A percentile compares a stretch with the other conserved stretches of the same genome.
phyloP scores from a whole-genome alignment of 2,888 invertebrate species.

The Hemaris fuciformis region DNA sequence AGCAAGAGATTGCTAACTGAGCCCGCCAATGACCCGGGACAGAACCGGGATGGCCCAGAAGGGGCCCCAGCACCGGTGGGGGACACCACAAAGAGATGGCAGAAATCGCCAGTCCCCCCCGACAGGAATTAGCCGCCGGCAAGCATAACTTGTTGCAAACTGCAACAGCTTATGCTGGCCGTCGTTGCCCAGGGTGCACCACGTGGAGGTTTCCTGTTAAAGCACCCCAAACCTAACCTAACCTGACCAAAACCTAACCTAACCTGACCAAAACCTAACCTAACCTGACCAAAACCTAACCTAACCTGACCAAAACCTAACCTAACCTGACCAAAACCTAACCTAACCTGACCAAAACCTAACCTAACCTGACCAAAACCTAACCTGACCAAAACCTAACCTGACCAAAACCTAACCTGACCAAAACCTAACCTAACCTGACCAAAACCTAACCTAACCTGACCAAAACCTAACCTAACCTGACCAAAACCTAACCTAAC shows the following conservation, averaged over 20 bases:
- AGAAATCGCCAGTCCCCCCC: too few relatives aligned
- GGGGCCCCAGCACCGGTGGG: too few relatives aligned
- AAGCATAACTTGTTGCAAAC: too few relatives aligned
- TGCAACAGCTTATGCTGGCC: too few relatives aligned
- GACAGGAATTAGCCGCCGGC: too few relatives aligned
- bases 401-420: conserved; percentile 24
- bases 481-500: too few relatives aligned
- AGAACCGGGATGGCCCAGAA: too few relatives aligned
- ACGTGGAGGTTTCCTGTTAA: conserved; percentile 17
- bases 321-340: conserved; percentile 20
- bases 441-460: conserved; percentile 12
- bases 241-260: conserved; percentile 19
- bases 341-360: conserved; percentile 17
- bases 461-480: background rate
- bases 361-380: conserved; percentile 22
- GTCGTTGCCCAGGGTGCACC: too few relatives aligned
- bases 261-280: conserved; percentile 19
- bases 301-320: conserved; percentile 18
- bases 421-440: conserved; percentile 29
- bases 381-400: conserved; percentile 15
- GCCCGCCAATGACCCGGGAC: too few relatives aligned
- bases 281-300: conserved; percentile 25
- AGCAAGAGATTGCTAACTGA: too few relatives aligned
- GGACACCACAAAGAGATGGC: too few relatives aligned
- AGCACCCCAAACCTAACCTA: conserved; percentile 15